Conservation (phyloP, 2,888 invertebrate genomes). For the Tipula helvola region DNA sequence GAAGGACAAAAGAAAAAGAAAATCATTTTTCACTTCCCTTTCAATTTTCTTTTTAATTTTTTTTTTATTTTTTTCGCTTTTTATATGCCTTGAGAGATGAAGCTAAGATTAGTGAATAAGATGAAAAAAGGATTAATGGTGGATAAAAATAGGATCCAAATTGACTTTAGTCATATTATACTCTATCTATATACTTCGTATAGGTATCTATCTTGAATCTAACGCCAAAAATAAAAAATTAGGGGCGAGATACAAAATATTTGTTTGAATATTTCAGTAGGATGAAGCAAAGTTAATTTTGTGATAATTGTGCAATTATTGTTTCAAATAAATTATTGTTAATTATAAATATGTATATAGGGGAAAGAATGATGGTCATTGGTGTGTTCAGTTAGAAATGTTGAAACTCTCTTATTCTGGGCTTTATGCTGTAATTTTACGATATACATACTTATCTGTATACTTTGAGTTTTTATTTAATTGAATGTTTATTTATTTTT, state of each 20-base stretch:
- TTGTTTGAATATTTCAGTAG: background rate
- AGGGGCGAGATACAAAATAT: background rate
- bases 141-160: background rate
- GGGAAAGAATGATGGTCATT: background rate
- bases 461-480: no score
- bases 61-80: background rate
- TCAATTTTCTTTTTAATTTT: background rate
- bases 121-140: background rate
- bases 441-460: no score
- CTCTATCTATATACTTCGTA: background rate
- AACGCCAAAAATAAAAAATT: background rate
- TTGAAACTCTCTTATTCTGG: no score
- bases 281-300: background rate
- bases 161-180: background rate
- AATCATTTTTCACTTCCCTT: background rate
- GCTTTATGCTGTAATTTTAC: background rate
- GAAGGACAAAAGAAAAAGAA: background rate
- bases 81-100: background rate
- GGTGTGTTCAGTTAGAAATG: background rate
- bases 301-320: background rate
- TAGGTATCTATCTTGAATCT: background rate
- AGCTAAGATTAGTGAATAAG: background rate
- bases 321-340: background rate
- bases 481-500: no score
- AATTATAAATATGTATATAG: background rate